phyloP scores from a whole-genome alignment of 2,113 vertebrate species.

The Sander vitreus region DNA sequence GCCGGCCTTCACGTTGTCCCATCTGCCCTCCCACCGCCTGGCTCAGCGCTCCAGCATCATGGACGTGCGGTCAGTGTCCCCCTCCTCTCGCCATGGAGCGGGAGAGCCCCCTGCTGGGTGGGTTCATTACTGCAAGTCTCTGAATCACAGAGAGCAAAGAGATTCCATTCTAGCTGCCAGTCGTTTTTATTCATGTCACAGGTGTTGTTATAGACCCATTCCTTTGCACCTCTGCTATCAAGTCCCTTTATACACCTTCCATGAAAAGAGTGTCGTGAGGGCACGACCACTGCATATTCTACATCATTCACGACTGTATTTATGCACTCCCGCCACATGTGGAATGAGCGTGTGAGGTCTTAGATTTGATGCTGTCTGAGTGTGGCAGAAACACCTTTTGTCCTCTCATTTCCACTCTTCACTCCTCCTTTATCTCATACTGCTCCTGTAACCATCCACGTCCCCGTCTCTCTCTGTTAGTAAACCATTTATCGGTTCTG shows the following conservation, averaged over 20 bases:
- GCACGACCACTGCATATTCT: neutral
- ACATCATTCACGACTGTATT: neutral
- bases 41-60: conserved; percentile 95
- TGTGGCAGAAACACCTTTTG: neutral
- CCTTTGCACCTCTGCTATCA: neutral
- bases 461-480: neutral
- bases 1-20: conserved; percentile 96
- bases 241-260: neutral
- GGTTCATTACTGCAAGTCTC: conserved; percentile 70
- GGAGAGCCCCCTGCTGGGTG: conserved; percentile 85
- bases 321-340: neutral
- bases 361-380: neutral
- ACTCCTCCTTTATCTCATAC: neutral
- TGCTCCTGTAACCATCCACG: neutral
- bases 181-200: neutral
- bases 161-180: neutral
- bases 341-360: neutral
- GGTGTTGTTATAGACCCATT: neutral
- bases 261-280: neutral
- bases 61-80: conserved; percentile 92
- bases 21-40: conserved; percentile 93
- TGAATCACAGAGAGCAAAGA: conserved; percentile 19
- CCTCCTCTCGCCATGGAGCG: conserved; percentile 79
- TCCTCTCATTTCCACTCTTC: neutral
- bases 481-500: neutral